These are phyloP conservation scores for Stomatorhinus walkeri DNA, from an alignment of 2,797 vertebrate genomes.

Conservation along the genomic window DNA sequence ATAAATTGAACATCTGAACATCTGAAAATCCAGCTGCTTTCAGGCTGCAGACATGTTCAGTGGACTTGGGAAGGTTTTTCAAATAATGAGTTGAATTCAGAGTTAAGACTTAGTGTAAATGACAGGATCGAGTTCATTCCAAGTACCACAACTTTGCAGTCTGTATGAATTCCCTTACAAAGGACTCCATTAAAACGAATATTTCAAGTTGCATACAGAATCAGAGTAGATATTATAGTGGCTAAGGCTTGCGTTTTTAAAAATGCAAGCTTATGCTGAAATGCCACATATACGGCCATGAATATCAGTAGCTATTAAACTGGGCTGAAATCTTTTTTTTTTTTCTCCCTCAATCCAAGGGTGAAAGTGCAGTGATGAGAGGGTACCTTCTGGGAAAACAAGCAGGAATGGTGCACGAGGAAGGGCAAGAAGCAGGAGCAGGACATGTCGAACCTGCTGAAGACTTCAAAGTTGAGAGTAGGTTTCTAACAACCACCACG, in stretches of 20 bases:
- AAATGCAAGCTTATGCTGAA: background rate
- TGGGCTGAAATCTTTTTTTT: background rate
- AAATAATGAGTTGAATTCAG: background rate
- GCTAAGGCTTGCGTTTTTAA: background rate
- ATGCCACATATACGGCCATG: background rate
- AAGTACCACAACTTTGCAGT: too few relatives aligned
- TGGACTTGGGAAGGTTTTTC: background rate
- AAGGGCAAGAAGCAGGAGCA: background rate
- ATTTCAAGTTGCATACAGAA: background rate
- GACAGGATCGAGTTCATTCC: background rate
- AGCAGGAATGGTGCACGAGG: background rate
- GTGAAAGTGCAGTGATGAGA: background rate
- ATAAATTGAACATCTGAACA: background rate
- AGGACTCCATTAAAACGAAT: background rate
- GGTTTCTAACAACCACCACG: background rate
- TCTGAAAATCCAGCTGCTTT: background rate
- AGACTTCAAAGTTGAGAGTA: conserved; percentile 17
- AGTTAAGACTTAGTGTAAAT: background rate
- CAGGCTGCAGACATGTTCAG: background rate
- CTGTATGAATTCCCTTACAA: background rate
- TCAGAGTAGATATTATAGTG: background rate
- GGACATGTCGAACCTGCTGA: background rate
- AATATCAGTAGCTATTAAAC: background rate
- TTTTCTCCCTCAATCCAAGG: background rate
- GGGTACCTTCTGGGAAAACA: background rate